Base-by-base conservation (phyloP, 2,888 invertebrate genomes). In the Microplitis deprimator region DNA sequence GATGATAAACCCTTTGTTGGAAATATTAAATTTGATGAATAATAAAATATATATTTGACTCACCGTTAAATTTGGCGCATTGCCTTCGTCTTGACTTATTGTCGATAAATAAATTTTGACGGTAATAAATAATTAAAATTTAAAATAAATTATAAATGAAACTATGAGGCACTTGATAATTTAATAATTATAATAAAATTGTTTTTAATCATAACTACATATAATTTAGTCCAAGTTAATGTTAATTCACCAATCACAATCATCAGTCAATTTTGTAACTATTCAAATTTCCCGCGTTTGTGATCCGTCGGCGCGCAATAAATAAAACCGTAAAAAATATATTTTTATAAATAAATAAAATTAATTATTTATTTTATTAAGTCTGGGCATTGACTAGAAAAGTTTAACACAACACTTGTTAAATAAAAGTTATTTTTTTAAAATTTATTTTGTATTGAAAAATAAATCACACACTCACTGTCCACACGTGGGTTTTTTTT, bases 111-210 rank as follows among this genome's bases (percentile, higher is more conserved):
- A 13, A 50, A 13, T 50, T 13, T 50, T 50, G 13, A 50, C 8
- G 13, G 50, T 50, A 50, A 50, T 50, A 50, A 50, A 8, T 50
- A 50, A 50, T 50, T 29, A 29, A 29, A 29, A 29, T 29, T 29
- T 29, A 29, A 29, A 29, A 29, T 29, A 29, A 29, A 29, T 29
- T 0, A 29, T 29, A 29, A 29, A 4, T 29, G 29, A 29, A 29
- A 29, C 29, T 29, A 29, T 29, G 68, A 68, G 68, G 68, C 68
- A 68, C 68, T 68, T 68, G 40, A 39, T 41, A 41, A 68, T 6
- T 8, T 41, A 41, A 6, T 20, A 41, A 7, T 29, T 29, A 29
- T 29, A 4, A 29, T 29, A 29, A 29, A 29, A 50, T 50, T 13
- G 50, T 50, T 50, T 50, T 50, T 50, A 50, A 50, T 50, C 50